Evolutionary conservation across 2,888 invertebrate species (phyloP), one percentile per base, ranked within the genome.

Genomic region (Chromoteleia sp.): DNA sequence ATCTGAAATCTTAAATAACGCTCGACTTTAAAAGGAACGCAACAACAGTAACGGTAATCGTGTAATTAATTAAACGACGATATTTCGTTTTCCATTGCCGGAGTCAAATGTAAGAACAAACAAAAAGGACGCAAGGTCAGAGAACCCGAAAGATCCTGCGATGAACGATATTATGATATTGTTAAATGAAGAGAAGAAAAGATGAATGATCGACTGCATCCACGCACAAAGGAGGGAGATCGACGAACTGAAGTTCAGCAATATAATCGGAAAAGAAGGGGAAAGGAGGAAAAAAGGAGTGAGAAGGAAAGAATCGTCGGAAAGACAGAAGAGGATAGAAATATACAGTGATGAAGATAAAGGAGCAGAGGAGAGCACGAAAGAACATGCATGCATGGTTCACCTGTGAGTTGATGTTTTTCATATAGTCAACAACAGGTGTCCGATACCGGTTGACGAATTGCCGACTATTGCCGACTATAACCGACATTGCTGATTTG

Each of bases 141-240:
- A 74, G 77, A 78, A 82, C 77, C 30, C 56, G 41, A 63, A 56
- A 58, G 56, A 68, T 70, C 43, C 14, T 15, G 41, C 68, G 77
- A 74, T 70, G 58, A 74, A 63, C 56, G 81, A 82, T 82, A 74
- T 82, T 78, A 54, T 63, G 76, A 76, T 71, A 75, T 75, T 75
- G 71, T 74, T 70, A 45, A 73, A 73, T 79, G 61, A 67, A 59
- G 71, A 73, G 67, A 78, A 75, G 54, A 74, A 63, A 65, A 82
- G 76, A 80, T 76, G 76, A 83, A 83, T 80, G 79, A 83, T 77
- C 82, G 68, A 71, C 33, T 67, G 70, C 76, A 65, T 68, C 63
- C 58, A 61, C 76, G 67, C 67, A 74, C 52, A 67, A 61, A 59
- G 76, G 63, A 73, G 63, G 67, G 70, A 82, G 77, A 73, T 78